Evolutionary conservation across 2,113 vertebrate genomes (phyloP).

Genomic region (Pangasianodon gigas): DNA sequence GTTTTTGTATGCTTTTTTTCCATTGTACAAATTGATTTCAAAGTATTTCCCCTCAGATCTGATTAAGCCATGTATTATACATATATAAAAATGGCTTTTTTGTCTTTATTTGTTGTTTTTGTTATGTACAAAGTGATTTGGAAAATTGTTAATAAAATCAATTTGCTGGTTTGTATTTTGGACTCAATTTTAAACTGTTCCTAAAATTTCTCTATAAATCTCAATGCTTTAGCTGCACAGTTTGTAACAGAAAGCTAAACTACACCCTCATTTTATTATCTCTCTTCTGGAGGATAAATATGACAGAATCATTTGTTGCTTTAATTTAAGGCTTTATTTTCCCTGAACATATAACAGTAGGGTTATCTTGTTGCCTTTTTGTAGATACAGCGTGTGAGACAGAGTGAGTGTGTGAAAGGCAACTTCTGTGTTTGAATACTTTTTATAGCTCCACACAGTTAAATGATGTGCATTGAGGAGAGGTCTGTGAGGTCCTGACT

Average conservation of each 20-base stretch:
- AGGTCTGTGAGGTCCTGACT: constrained; percentile 13
- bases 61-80: constrained; percentile 44
- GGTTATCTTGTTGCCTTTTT: neutral
- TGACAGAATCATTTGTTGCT: neutral
- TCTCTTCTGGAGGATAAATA: neutral
- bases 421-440: neutral
- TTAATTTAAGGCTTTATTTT: neutral
- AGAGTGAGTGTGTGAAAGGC: neutral
- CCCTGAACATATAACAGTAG: neutral
- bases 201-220: neutral
- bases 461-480: neutral
- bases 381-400: neutral
- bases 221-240: neutral
- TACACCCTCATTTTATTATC: neutral
- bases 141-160: constrained; percentile 57
- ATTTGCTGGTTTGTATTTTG: constrained; percentile 55
- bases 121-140: constrained; percentile 56
- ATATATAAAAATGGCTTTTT: constrained; percentile 30
- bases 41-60: constrained; percentile 23
- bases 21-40: constrained; percentile 38
- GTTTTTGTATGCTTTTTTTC: constrained; percentile 29
- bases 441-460: neutral
- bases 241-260: neutral
- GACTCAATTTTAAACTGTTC: neutral
- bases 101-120: constrained; percentile 38